A percentile compares a stretch with the other conserved stretches of the same genome.
These are phyloP conservation scores for Xenopus petersii DNA, from an alignment of 2,797 vertebrate species.

Conservation along the genomic window DNA sequence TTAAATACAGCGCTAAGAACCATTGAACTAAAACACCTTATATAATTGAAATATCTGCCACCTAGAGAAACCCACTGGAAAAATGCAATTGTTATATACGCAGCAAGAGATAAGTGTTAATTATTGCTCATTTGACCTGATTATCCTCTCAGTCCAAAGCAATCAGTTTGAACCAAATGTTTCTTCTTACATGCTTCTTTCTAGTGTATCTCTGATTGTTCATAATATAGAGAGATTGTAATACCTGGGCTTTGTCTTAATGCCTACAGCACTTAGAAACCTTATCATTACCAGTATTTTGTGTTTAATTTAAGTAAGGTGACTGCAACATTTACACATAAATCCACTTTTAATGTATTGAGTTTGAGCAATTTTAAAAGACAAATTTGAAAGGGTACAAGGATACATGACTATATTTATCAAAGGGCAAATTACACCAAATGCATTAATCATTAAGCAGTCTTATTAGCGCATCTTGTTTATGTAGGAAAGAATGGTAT, in stretches of 20 bases:
- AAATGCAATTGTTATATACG: constrained; percentile 40
- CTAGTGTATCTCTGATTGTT: constrained; percentile 34
- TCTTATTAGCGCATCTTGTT: too few species aligned
- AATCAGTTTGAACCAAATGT: constrained; percentile 42
- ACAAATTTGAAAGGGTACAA: too few species aligned
- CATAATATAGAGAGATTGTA: constrained; percentile 38
- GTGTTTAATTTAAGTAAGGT: too few species aligned
- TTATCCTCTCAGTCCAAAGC: constrained; percentile 44
- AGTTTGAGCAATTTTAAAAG: too few species aligned
- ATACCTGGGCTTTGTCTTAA: constrained; percentile 1
- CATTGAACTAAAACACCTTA: constrained; percentile 27
- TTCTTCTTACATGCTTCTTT: constrained; percentile 35
- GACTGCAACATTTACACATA: not conserved
- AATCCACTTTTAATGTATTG: constrained; percentile 1
- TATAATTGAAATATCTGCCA: constrained; percentile 34
- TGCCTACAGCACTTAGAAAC: too few species aligned
- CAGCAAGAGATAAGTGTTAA: constrained; percentile 44
- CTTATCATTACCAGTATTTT: too few species aligned
- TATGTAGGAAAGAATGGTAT: too few species aligned
- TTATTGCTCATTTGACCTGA: constrained; percentile 47
- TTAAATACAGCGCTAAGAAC: constrained; percentile 20
- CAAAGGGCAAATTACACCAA: too few species aligned
- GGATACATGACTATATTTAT: too few species aligned
- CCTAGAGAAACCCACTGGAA: constrained; percentile 15
- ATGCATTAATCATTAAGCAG: too few species aligned